Evolutionary conservation across 2,888 invertebrate genomes (phyloP).

Genomic region (Eudemis profundana): DNA sequence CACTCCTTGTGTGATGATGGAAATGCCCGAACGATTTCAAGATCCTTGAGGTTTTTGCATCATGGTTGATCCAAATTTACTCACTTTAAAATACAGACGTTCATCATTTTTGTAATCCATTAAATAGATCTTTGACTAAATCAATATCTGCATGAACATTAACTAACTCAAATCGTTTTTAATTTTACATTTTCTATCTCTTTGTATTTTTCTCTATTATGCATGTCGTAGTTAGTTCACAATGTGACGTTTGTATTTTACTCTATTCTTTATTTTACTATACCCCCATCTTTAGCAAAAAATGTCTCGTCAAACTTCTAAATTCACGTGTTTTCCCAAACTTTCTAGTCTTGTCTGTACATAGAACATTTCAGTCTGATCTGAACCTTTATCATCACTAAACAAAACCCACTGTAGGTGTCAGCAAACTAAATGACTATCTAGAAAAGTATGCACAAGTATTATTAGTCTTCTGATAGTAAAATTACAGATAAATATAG

Average conservation of each 20-base stretch:
- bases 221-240: constrained; percentile 42
- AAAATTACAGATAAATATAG: too few relatives aligned
- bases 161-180: constrained; percentile 23
- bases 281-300: constrained; percentile 4
- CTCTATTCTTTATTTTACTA: constrained; percentile 14
- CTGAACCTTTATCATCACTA: constrained; percentile 8
- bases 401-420: not conserved
- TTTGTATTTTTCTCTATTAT: constrained; percentile 31
- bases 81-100: not conserved
- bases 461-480: not conserved
- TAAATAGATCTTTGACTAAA: constrained; percentile 23
- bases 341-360: constrained; percentile 2
- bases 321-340: constrained; percentile 1
- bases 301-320: constrained; percentile 7
- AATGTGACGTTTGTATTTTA: constrained; percentile 27
- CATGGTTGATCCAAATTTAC: constrained; percentile 13
- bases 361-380: constrained; percentile 10
- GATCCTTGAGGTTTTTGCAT: constrained; percentile 22
- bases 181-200: constrained; percentile 28
- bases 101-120: constrained; percentile 6
- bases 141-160: constrained; percentile 26
- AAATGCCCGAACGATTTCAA: constrained; percentile 24
- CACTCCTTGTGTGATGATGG: constrained; percentile 21
- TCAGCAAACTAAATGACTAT: constrained; percentile 2
- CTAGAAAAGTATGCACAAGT: not conserved